These are phyloP conservation scores for Macropis europaea DNA, from an alignment of 2,888 invertebrate genomes.

Conservation along the genomic window DNA sequence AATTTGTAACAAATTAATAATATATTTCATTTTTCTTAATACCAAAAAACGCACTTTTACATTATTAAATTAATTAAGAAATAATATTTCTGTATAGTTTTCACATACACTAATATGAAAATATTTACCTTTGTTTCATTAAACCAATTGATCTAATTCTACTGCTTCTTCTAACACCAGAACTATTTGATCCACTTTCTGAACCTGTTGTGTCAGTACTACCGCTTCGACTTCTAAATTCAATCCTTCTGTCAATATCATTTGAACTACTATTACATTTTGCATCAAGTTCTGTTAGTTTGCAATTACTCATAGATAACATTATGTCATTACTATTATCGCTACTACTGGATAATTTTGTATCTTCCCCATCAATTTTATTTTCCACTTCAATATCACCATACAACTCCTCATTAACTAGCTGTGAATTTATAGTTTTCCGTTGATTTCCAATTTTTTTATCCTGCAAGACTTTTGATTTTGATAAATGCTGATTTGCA, in stretches of 20 bases:
- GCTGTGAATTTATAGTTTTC: conserved; percentile 34
- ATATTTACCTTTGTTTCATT: conserved; percentile 83
- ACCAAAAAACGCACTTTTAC: not conserved
- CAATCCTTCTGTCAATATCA: conserved; percentile 73
- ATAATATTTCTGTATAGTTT: not conserved
- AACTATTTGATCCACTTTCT: conserved; percentile 78
- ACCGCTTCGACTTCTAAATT: conserved; percentile 75
- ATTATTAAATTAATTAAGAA: not conserved
- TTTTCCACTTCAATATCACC: conserved; percentile 71
- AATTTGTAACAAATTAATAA: not conserved
- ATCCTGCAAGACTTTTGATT: conserved; percentile 51
- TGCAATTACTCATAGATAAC: conserved; percentile 67
- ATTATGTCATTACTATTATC: conserved; percentile 83
- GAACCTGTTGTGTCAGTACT: conserved; percentile 78
- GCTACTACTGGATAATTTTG: conserved; percentile 78
- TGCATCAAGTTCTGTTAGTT: conserved; percentile 65
- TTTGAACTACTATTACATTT: conserved; percentile 58
- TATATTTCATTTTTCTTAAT: not conserved
- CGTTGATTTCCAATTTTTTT: conserved; percentile 37
- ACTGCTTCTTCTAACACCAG: conserved; percentile 85
- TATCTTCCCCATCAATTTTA: conserved; percentile 73
- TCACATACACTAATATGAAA: not conserved
- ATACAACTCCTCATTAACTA: conserved; percentile 66
- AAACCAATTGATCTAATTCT: conserved; percentile 89
- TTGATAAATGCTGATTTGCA: conserved; percentile 36